Conservation (phyloP, 2,797 vertebrate genomes). For the Tenualosa ilisha region DNA sequence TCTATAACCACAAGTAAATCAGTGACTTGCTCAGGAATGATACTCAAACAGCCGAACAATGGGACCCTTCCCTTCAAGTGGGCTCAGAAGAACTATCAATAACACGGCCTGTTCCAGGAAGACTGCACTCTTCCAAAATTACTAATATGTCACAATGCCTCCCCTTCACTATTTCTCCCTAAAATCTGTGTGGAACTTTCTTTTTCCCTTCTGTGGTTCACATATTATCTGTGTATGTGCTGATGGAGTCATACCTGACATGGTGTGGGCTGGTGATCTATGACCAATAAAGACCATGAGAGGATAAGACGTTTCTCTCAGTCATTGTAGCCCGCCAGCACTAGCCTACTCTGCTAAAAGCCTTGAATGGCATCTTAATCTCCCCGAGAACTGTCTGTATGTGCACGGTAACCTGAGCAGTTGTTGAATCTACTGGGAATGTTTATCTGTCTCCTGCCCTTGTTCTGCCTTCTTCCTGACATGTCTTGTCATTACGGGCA, state of each 20-base stretch:
- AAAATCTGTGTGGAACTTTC: neutral
- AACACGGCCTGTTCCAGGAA: neutral
- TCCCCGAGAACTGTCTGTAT: neutral
- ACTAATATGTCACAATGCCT: neutral
- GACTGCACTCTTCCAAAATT: conserved; percentile 2
- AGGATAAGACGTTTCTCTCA: neutral
- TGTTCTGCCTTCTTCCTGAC: conserved; percentile 26
- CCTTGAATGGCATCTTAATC: neutral
- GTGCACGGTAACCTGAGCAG: neutral
- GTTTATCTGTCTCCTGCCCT: neutral
- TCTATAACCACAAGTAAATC: neutral
- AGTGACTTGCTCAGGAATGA: conserved; percentile 17
- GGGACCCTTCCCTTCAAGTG: conserved; percentile 21
- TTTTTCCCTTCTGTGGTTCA: neutral
- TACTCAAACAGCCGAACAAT: conserved; percentile 21
- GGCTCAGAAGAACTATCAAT: conserved; percentile 15
- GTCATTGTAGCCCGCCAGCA: neutral
- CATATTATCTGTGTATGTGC: neutral
- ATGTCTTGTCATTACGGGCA: conserved; percentile 40
- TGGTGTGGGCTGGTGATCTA: neutral
- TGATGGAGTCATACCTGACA: neutral
- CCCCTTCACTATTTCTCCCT: neutral
- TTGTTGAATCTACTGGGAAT: neutral
- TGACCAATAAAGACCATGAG: neutral
- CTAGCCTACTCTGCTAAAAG: neutral